These are phyloP conservation scores for Zelleria hepariella DNA, from an alignment of 2,888 invertebrate species.

Conservation along the genomic window DNA sequence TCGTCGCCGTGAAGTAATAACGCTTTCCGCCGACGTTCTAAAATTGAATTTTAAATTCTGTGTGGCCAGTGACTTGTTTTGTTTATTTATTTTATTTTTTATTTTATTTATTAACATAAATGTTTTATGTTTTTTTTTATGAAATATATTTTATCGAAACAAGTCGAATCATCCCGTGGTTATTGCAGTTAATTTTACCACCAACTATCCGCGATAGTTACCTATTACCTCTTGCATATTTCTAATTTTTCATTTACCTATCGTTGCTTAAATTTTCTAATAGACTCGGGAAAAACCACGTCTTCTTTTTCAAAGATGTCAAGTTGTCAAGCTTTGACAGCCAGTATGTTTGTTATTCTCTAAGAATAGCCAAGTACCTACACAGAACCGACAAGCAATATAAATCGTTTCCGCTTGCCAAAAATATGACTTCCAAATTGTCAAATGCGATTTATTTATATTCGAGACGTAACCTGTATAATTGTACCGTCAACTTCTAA, in stretches of 20 bases:
- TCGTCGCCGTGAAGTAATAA: conserved; percentile 62
- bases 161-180: too few species aligned
- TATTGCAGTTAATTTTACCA: too few species aligned
- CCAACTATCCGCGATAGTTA: too few species aligned
- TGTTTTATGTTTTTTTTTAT: not conserved
- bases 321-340: not conserved
- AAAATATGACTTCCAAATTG: not conserved
- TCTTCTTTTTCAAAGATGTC: too few species aligned
- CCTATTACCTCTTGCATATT: too few species aligned
- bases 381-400: not conserved
- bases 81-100: not conserved
- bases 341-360: not conserved
- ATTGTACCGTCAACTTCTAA: not conserved
- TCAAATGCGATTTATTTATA: not conserved
- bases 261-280: too few species aligned
- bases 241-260: too few species aligned
- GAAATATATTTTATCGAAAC: too few species aligned
- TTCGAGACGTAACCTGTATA: not conserved
- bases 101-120: not conserved
- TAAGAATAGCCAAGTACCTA: too few species aligned
- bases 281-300: too few species aligned
- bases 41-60: not conserved
- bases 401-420: not conserved
- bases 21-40: conserved; percentile 38
- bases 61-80: not conserved